Evolutionary conservation across 2,888 invertebrate species (phyloP).

Genomic region (Catotricha subobsoleta): DNA sequence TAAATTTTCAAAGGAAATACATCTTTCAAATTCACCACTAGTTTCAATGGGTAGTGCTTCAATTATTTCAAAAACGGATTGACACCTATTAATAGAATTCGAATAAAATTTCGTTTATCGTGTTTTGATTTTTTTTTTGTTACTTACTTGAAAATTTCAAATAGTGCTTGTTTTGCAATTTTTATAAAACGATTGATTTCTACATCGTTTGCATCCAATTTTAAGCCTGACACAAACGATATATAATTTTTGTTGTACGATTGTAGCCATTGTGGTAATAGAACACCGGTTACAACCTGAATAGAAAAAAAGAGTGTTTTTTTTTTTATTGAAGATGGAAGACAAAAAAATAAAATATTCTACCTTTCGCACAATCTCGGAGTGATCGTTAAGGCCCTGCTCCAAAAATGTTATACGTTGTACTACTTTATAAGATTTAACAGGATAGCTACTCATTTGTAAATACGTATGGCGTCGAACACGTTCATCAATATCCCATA

Average conservation of each 20-base stretch:
- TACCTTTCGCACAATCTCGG: slow-evolving; percentile 31
- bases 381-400: slow-evolving; percentile 43
- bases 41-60: slow-evolving; percentile 23
- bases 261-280: slow-evolving; percentile 60
- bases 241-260: slow-evolving; percentile 51
- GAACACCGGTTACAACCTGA: slow-evolving; percentile 29
- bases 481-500: slow-evolving; percentile 58
- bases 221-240: slow-evolving; percentile 51
- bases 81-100: slow-evolving; percentile 18
- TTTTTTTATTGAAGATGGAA: too few relatives aligned
- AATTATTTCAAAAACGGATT: slow-evolving; percentile 26
- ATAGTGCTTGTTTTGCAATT: slow-evolving; percentile 34
- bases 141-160: slow-evolving; percentile 36
- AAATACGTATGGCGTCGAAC: slow-evolving; percentile 40
- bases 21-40: slow-evolving; percentile 27
- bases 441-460: slow-evolving; percentile 30
- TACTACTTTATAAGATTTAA: slow-evolving; percentile 37
- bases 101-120: slow-evolving; percentile 9
- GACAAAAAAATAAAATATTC: neutral
- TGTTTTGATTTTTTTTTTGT: neutral
- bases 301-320: neutral
- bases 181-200: slow-evolving; percentile 42
- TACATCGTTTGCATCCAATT: slow-evolving; percentile 46
- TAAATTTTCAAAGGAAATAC: slow-evolving; percentile 33
- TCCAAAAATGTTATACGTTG: slow-evolving; percentile 42